Base-by-base conservation (phyloP, 92 coral and sea anemone genomes). In the Phenganax subtilis region DNA sequence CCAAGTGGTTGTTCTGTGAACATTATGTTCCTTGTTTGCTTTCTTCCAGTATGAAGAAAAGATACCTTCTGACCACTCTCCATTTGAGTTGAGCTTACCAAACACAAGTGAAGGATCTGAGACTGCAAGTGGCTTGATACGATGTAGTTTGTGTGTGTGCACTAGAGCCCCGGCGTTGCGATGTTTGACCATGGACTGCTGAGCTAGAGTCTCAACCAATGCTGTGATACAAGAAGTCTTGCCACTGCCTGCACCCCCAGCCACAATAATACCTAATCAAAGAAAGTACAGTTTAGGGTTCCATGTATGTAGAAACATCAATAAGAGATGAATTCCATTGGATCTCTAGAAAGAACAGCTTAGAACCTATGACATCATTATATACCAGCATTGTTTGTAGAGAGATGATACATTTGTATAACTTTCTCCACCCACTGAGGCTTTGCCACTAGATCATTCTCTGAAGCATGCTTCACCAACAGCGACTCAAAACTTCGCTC, bases 1-100 rank as follows among this genome's bases (percentile, higher is more conserved):
- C 99, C 99, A 96, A 1, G 97, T 96, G 9, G 99, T 96, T 88
- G 93, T 96, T 63, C 87, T 85, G 76, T 92, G 99, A 29, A 96
- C 90, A 85, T 93, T 96, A 82, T 96, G 99, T 30, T 87, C 97
- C 82, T 96, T 96, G 85, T 92, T 96, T 9, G 99, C 99, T 69
- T 96, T 96, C 76, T 90, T 88, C 91, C 96, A 96, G 81, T 89
- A 93, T 20, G 92, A 93, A 9, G 98, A 91, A 72, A 93, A 93
- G 57, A 93, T 93, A 9, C 97, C 98, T 55, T 93, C 98, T 28
- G 90, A 91, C 78, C 90, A 93, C 78, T 93, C 98, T 0, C 91
- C 91, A 44, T 89, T 77, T 6, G 94, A 68, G 80, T 90, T 89
- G 77, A 92, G 86, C 56, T 87, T 88, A 29, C 98, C 98, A 86